phyloP scores from a whole-genome alignment of 2,113 vertebrate genomes.

The Solea solea region DNA sequence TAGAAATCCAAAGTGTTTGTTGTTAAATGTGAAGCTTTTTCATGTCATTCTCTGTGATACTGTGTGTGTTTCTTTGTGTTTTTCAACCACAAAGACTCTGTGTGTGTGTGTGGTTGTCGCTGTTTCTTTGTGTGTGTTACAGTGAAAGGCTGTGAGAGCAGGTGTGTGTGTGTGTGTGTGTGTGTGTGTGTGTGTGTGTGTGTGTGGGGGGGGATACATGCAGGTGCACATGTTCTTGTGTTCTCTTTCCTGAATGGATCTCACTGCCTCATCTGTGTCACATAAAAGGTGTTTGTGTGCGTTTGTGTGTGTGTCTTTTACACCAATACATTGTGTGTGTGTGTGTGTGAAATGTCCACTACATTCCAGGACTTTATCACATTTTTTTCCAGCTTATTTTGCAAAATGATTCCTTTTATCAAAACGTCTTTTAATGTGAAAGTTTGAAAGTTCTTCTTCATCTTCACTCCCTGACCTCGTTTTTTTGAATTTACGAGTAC shows the following conservation, averaged over 20 bases:
- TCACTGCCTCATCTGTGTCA: background rate
- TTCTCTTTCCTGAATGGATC: constrained; percentile 8
- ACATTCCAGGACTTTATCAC: background rate
- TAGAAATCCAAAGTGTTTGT: too few relatives aligned
- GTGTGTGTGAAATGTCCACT: background rate
- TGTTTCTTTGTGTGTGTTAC: constrained; percentile 13
- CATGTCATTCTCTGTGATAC: too few relatives aligned
- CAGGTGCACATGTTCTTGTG: constrained; percentile 28
- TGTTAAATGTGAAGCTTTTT: too few relatives aligned
- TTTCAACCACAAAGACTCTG: background rate
- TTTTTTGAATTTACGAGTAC: background rate
- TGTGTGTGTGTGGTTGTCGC: background rate
- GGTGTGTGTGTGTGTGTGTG: constrained; percentile 12
- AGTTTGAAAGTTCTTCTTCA: too few relatives aligned
- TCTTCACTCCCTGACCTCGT: background rate
- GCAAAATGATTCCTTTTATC: too few relatives aligned
- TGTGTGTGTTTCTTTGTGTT: too few relatives aligned
- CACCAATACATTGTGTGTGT: background rate
- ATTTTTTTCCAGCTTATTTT: background rate
- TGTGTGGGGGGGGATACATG: background rate
- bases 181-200: background rate
- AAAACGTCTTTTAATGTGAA: too few relatives aligned
- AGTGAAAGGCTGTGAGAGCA: constrained; percentile 31
- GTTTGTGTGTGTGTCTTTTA: background rate
- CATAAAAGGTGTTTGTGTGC: background rate